Conservation (phyloP, 2,113 vertebrate genomes). For the Psittacara wagleri region DNA sequence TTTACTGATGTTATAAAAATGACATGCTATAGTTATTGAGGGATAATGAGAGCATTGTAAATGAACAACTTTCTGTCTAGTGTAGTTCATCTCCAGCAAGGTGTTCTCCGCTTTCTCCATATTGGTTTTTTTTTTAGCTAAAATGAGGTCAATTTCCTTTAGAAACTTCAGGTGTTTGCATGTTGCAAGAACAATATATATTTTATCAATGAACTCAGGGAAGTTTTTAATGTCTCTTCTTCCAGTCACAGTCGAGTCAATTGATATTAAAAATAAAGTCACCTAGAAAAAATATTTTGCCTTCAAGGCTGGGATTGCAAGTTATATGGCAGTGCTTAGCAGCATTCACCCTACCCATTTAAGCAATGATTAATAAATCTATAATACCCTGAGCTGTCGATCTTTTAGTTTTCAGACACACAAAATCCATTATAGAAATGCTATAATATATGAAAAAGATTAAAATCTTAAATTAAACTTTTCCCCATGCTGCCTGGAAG, state of each 20-base stretch:
- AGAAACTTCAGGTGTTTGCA: background rate
- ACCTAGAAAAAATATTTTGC: slow-evolving; percentile 34
- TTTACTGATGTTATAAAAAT: background rate
- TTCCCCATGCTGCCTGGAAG: slow-evolving; percentile 66
- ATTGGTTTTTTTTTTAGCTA: background rate
- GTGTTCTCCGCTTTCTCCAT: background rate
- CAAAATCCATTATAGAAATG: slow-evolving; percentile 76
- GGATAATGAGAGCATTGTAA: background rate
- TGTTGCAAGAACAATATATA: background rate
- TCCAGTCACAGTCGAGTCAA: background rate
- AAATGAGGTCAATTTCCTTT: background rate
- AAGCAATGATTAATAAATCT: slow-evolving; percentile 76
- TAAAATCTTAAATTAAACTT: slow-evolving; percentile 79
- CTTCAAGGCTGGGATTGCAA: slow-evolving; percentile 1
- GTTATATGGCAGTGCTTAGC: slow-evolving; percentile 29
- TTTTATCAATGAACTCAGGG: background rate
- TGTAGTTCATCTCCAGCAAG: background rate
- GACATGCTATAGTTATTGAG: background rate
- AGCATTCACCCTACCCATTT: slow-evolving; percentile 41
- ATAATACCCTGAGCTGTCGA: slow-evolving; percentile 72
- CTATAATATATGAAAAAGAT: slow-evolving; percentile 76
- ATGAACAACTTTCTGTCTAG: background rate
- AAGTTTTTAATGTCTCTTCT: background rate
- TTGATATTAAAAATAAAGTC: slow-evolving; percentile 34
- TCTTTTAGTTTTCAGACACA: slow-evolving; percentile 74